Base-by-base conservation (phyloP, 1,140 invertebrate genomes). In the Asobara japonica region DNA sequence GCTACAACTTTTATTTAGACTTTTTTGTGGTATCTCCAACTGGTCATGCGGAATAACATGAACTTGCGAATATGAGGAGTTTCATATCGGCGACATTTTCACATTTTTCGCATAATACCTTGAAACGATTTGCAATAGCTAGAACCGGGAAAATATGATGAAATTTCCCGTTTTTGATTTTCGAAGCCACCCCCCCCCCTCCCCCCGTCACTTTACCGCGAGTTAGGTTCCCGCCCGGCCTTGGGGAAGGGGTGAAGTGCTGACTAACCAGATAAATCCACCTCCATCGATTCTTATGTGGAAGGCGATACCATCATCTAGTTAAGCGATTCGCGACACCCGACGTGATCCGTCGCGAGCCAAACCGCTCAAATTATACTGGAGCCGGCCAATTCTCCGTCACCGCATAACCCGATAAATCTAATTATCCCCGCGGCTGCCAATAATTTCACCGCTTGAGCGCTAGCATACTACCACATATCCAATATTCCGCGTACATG, bases 391-490 rank as follows among this genome's bases (percentile, higher is more conserved):
- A 80, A 82, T 82, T 78, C 41, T 82, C 77, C 78, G 78, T 69
- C 76, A 61, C 75, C 77, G 48, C 77, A 79, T 83, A 81, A 81
- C 76, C 79, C 79, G 78, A 79, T 81, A 79, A 82, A 75, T 83
- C 78, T 84, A 82, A 84, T 84, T 80, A 83, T 77, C 77, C 48
- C 31, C 74, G 78, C 77, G 80, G 80, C 65, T 75, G 61, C 69
- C 80, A 80, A 80, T 83, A 81, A 84, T 79, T 82, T 82, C 78
- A 74, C 36, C 65, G 41, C 31, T 48, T 65, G 18, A 48, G 25
- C 48, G 33, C n/a, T n/a, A 16, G 33, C 33, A 67, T 38, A 65
- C 64, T 13, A n/a, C n/a, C 20, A 41, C n/a, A 29, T 33, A 69
- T 18, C 45, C 45, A 16, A 61, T 65, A 64, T 30, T 11, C 41